A percentile compares a stretch with the other conserved stretches of the same genome.
Evolutionary conservation across 2,797 vertebrate species (phyloP).

Genomic region (Sphaeramia orbicularis): DNA sequence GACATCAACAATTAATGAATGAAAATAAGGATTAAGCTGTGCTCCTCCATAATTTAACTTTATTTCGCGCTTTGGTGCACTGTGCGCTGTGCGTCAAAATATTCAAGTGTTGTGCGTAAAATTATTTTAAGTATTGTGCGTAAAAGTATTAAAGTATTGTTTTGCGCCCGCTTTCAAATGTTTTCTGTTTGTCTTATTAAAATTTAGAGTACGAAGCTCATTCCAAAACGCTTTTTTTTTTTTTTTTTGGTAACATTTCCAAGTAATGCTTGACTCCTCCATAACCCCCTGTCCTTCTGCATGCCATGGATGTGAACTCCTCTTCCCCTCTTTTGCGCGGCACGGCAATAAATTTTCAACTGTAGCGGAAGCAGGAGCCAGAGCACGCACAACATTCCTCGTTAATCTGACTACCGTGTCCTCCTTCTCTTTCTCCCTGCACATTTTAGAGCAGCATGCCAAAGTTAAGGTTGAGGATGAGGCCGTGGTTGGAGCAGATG

Average conservation of each 20-base stretch:
- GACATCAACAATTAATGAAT: too few relatives aligned
- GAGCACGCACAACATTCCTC: neutral
- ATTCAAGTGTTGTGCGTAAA: too few relatives aligned
- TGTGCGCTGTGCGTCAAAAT: neutral
- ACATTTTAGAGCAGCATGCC: conserved; percentile 79
- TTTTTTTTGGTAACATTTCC: too few relatives aligned
- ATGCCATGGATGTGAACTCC: conserved; percentile 44
- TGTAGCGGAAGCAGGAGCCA: neutral
- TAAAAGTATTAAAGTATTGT: too few relatives aligned
- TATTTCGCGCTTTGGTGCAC: too few relatives aligned
- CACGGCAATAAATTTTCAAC: neutral
- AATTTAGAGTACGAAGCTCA: too few relatives aligned
- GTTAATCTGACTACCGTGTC: neutral
- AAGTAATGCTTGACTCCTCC: too few relatives aligned
- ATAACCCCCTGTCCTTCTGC: too few relatives aligned
- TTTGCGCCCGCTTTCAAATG: neutral
- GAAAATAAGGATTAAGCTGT: too few relatives aligned
- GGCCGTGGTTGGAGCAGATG: conserved; percentile 84
- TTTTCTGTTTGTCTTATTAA: neutral
- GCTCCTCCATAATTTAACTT: neutral
- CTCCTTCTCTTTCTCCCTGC: neutral
- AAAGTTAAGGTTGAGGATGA: conserved; percentile 84
- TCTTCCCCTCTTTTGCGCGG: neutral
- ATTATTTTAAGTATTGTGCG: too few relatives aligned
- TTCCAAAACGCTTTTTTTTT: too few relatives aligned